phyloP scores from a whole-genome alignment of 2,888 invertebrate genomes.

The Parapristionchus giblindavisi region DNA sequence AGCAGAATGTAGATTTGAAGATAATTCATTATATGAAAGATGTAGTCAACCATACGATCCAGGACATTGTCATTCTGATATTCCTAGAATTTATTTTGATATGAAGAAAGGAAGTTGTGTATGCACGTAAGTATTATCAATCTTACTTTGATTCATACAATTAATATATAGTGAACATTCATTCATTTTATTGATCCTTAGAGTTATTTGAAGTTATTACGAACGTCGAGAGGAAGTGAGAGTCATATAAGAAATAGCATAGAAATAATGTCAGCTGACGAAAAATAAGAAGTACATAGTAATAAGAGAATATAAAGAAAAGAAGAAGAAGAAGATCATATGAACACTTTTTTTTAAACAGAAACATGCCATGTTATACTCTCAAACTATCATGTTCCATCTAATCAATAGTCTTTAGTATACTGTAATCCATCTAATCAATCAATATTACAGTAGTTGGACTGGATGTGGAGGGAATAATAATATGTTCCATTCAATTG shows the following conservation, averaged over 20 bases:
- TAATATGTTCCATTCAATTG: constrained; percentile 59
- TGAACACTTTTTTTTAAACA: background rate
- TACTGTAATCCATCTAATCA: background rate
- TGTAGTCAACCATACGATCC: constrained; percentile 60
- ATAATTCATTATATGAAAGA: constrained; percentile 48
- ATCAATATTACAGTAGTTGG: constrained; percentile 50
- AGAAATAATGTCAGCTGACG: background rate
- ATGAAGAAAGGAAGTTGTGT: constrained; percentile 55
- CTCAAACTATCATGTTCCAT: background rate
- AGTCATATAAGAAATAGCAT: background rate
- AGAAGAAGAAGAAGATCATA: background rate
- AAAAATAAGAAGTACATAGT: background rate
- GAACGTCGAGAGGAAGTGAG: background rate
- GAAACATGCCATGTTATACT: background rate
- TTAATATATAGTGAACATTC: background rate
- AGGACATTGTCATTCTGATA: constrained; percentile 55
- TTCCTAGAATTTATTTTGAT: constrained; percentile 61
- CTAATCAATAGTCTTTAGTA: background rate
- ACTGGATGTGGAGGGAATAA: constrained; percentile 61
- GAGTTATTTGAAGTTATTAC: background rate
- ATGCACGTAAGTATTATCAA: constrained; percentile 45
- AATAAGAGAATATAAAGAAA: background rate
- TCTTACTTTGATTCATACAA: background rate
- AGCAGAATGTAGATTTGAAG: constrained; percentile 49
- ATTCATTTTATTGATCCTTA: too few relatives aligned